Percentiles rank a stretch among this genome's conserved stretches.
phyloP scores from a whole-genome alignment of 2,113 vertebrate species.

The Corydoras sp. region DNA sequence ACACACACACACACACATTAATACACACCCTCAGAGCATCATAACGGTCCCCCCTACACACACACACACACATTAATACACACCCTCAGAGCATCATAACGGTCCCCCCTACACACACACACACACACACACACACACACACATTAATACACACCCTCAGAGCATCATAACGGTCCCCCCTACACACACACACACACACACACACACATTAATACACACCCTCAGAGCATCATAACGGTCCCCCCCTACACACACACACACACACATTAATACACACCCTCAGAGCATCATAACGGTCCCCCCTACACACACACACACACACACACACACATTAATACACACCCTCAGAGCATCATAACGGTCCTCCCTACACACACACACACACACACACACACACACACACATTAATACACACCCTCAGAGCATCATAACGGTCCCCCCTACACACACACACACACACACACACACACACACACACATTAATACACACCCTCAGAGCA shows the following conservation, averaged over 20 bases:
- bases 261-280: no score
- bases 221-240: conserved; percentile 89
- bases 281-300: conserved; percentile 89
- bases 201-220: no score
- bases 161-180: conserved; percentile 90
- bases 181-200: conserved; percentile 66
- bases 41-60: conserved; percentile 80
- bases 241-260: conserved; percentile 67
- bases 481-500: no score
- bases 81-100: conserved; percentile 89
- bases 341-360: conserved; percentile 88
- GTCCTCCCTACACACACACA: conserved; percentile 70
- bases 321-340: conserved; percentile 82
- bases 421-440: conserved; percentile 88
- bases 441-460: conserved; percentile 69
- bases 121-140: conserved; percentile 82
- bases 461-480: conserved; percentile 83
- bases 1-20: conserved; percentile 84
- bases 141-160: no score
- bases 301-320: conserved; percentile 68
- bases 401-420: no score
- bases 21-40: conserved; percentile 87
- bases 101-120: conserved; percentile 71
- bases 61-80: conserved; percentile 72
- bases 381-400: conserved; percentile 81